A percentile compares a stretch with the other conserved stretches of the same genome.
Conservation (phyloP, 2,113 vertebrate species). For the Callorhinus ursinus region DNA sequence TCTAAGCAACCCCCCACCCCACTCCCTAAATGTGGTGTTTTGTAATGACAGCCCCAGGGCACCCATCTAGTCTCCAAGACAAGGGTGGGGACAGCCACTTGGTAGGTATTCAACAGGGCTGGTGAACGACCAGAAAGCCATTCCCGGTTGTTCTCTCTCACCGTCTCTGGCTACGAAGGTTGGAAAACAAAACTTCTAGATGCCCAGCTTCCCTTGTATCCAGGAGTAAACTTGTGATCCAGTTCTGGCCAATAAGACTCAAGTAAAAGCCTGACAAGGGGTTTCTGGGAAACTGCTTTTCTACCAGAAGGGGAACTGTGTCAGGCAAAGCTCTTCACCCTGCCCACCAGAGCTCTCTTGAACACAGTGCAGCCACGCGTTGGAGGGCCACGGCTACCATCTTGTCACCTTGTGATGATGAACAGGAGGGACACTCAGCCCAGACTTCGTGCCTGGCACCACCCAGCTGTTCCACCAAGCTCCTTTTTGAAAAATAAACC, state of each 20-base stretch:
- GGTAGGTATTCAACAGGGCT: neutral
- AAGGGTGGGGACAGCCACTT: rapidly evolving
- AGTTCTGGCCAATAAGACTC: neutral
- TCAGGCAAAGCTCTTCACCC: neutral
- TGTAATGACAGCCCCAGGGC: rapidly evolving
- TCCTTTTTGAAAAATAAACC: neutral
- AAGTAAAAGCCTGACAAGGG: neutral
- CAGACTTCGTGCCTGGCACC: neutral
- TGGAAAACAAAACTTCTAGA: neutral
- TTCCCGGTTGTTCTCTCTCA: neutral
- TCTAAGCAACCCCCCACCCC: neutral
- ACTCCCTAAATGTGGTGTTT: neutral
- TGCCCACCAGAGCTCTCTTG: neutral
- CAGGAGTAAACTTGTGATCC: neutral
- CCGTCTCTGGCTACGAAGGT: neutral
- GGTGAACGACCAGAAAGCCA: neutral
- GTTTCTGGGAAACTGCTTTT: neutral
- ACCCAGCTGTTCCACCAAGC: neutral
- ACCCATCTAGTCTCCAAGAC: neutral
- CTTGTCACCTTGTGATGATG: neutral
- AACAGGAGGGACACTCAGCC: neutral
- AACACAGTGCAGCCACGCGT: rapidly evolving
- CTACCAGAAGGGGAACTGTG: neutral
- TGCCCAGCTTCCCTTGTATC: neutral
- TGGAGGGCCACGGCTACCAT: neutral